Evolutionary conservation across 1,140 invertebrate genomes (phyloP), one percentile per base, ranked within the genome.

Genomic region (Uloborus diversus): DNA sequence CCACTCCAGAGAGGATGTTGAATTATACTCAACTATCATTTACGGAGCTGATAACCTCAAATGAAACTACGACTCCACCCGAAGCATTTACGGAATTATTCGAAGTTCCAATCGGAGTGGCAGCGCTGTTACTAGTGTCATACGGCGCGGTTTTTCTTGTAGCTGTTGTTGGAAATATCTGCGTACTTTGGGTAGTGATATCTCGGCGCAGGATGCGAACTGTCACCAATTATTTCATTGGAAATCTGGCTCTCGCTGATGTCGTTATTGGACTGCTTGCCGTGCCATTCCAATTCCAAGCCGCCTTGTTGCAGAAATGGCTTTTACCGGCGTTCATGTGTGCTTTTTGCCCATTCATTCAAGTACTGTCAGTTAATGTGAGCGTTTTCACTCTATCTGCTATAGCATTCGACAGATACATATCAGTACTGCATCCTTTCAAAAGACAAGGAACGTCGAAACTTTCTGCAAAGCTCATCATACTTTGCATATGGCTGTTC

Each of bases 151-250:
- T 95, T 84, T 94, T 93, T 28, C 87, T 94, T 1, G 85, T 94
- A 49, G 92, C 94, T 37, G 84, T 96, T 7, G 86, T 94, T 20
- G 96, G 96, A 0, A 98, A 98, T 86, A 89, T 91, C 7, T 87
- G 97, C 17, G 96, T 98, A 4, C 94, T 94, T 84, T 89, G 93
- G 25, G 94, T 94, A 0, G 94, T 98, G 0, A 93, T 93, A 82
- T 88, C 93, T 30, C 95, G 96, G 85, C 91, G 91, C 35, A 89
- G 90, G 1, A 96, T 98, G 94, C 88, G 94, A 47, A 96, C 94
- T 0, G 93, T 96, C 5, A 97, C 95, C 1, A 97, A 97, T 87
- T 94, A 94, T 84, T 96, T 96, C 87, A 95, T 98, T 82, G 93
- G 96, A n/a, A 97, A 97, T 85, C 87, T 97, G 79, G 95, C 96